phyloP scores from a whole-genome alignment of 2,888 invertebrate species.

The Beris chalybata region DNA sequence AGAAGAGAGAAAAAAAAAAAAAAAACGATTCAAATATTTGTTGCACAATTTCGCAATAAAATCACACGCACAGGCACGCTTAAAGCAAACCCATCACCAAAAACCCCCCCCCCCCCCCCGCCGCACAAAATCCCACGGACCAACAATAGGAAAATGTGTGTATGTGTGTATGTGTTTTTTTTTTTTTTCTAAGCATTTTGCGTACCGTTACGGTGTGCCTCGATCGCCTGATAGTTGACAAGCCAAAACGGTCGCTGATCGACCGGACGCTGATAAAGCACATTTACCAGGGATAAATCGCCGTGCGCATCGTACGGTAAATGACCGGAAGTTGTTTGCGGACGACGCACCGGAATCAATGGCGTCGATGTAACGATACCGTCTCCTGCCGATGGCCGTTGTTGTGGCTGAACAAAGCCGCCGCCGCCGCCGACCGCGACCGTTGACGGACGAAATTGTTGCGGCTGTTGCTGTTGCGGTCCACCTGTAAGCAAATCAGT shows the following conservation, averaged over 20 bases:
- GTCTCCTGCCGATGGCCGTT: no score
- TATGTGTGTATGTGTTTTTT: no score
- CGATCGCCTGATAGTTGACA: constrained; percentile 68
- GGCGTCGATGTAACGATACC: no score
- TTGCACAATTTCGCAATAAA: no score
- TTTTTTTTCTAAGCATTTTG: no score
- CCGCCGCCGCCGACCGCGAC: not conserved
- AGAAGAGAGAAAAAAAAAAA: no score
- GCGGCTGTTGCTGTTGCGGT: constrained; percentile 6
- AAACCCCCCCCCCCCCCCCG: no score
- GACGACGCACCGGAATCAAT: not conserved
- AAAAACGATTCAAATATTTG: no score
- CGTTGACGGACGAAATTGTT: not conserved
- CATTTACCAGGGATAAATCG: constrained; percentile 63
- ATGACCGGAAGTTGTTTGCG: constrained; percentile 50
- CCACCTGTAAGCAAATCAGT: constrained; percentile 33
- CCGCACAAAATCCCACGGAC: no score
- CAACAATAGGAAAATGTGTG: no score
- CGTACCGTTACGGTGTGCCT: constrained; percentile 58
- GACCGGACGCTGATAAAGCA: constrained; percentile 66
- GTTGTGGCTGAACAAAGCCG: constrained; percentile 8
- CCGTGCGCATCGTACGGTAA: constrained; percentile 70
- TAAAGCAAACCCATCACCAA: no score
- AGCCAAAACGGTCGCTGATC: constrained; percentile 75
- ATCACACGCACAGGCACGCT: no score